Evolutionary conservation across 2,797 vertebrate species (phyloP).

Genomic region (Discoglossus pictus): DNA sequence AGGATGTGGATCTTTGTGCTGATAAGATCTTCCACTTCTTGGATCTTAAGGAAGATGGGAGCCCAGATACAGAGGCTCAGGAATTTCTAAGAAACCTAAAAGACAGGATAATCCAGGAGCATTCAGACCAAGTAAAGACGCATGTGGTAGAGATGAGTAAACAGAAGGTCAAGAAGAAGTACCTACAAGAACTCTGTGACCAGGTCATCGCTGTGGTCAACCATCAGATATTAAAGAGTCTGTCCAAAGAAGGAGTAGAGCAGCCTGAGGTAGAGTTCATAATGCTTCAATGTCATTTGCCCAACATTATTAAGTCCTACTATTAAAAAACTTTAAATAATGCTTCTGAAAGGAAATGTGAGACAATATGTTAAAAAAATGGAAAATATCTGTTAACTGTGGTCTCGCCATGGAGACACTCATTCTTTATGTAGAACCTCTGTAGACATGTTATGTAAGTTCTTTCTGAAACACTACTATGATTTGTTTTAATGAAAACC

Average conservation of each 20-base stretch:
- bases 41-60: constrained; percentile 65
- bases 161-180: constrained; percentile 69
- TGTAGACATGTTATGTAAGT: too few relatives aligned
- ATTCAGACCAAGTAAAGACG: constrained; percentile 60
- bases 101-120: constrained; percentile 55
- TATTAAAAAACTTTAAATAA: too few relatives aligned
- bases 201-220: constrained; percentile 75
- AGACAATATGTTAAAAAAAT: too few relatives aligned
- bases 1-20: constrained; percentile 60
- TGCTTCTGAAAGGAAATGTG: too few relatives aligned
- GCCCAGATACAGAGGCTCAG: constrained; percentile 69
- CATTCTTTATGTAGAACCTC: too few relatives aligned
- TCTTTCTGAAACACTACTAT: too few relatives aligned
- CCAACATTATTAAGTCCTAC: too few relatives aligned
- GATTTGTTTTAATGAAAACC: too few relatives aligned
- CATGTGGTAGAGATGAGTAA: constrained; percentile 69
- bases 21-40: constrained; percentile 62
- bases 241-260: neutral
- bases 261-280: constrained; percentile 15
- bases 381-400: too few relatives aligned
- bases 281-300: too few relatives aligned
- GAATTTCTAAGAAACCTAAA: constrained; percentile 71
- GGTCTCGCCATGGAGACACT: too few relatives aligned
- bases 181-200: constrained; percentile 72
- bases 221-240: constrained; percentile 58